These are phyloP conservation scores for Aradus depressus DNA, from an alignment of 2,888 invertebrate species.

Conservation along the genomic window DNA sequence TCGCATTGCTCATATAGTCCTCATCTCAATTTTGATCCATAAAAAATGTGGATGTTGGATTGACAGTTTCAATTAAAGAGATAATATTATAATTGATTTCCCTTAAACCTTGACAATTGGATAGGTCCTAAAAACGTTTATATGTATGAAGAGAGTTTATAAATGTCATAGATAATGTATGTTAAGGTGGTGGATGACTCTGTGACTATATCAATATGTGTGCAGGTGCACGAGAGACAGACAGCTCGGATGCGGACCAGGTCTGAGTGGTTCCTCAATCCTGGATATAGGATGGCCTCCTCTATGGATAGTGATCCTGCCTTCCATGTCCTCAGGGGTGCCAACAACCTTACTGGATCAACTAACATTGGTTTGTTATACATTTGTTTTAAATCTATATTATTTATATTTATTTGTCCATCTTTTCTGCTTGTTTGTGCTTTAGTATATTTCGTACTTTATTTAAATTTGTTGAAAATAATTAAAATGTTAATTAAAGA, in stretches of 20 bases:
- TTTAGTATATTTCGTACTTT: too few relatives aligned
- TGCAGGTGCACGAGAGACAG: slow-evolving; percentile 87
- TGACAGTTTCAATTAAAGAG: too few relatives aligned
- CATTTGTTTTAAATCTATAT: too few relatives aligned
- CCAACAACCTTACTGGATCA: slow-evolving; percentile 44
- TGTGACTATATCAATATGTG: not conserved
- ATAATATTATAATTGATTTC: too few relatives aligned
- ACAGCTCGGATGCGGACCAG: slow-evolving; percentile 92
- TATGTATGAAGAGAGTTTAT: not conserved
- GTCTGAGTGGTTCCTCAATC: slow-evolving; percentile 92
- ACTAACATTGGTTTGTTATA: slow-evolving; percentile 50
- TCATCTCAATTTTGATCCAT: too few relatives aligned
- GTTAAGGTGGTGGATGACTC: not conserved
- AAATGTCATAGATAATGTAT: not conserved
- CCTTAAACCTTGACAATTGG: too few relatives aligned
- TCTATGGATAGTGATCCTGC: slow-evolving; percentile 39
- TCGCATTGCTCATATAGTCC: too few relatives aligned
- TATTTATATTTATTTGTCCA: too few relatives aligned
- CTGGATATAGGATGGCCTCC: slow-evolving; percentile 39
- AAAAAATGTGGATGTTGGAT: too few relatives aligned
- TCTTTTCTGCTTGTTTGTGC: too few relatives aligned
- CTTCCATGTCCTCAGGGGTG: slow-evolving; percentile 40
- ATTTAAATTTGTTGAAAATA: too few relatives aligned
- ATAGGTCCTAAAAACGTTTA: not conserved
- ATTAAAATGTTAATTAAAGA: too few relatives aligned